A percentile compares a stretch with the other conserved stretches of the same genome.
Conservation (phyloP, 1,140 invertebrate species). For the Bombyx mandarina region DNA sequence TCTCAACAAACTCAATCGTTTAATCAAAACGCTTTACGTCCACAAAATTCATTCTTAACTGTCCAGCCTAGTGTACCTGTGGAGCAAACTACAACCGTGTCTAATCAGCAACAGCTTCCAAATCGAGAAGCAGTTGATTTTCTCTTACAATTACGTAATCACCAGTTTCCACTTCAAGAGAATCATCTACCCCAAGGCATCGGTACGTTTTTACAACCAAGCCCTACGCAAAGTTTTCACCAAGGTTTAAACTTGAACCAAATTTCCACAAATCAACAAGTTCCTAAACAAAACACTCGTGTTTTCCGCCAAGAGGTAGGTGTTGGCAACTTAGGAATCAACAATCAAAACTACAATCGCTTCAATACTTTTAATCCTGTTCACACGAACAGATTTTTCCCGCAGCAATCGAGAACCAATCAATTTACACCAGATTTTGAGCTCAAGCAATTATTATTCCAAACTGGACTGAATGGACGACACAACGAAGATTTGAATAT, state of each 20-base stretch:
- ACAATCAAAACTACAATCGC: conserved; percentile 30
- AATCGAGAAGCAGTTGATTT: conserved; percentile 68
- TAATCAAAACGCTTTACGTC: conserved; percentile 32
- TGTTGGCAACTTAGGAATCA: conserved; percentile 73
- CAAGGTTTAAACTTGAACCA: conserved; percentile 43
- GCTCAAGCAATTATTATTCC: conserved; percentile 75
- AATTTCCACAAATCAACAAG: conserved; percentile 25
- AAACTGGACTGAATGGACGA: conserved; percentile 74
- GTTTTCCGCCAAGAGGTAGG: conserved; percentile 63
- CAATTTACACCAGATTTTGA: conserved; percentile 70
- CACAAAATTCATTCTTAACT: conserved; percentile 50
- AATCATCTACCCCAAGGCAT: conserved; percentile 69
- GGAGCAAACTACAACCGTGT: conserved; percentile 35
- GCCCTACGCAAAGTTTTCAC: conserved; percentile 25
- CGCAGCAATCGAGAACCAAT: conserved; percentile 30
- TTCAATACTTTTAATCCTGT: conserved; percentile 44
- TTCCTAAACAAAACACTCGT: conserved; percentile 46
- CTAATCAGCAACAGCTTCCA: conserved; percentile 56
- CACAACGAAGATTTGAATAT: conserved; percentile 82
- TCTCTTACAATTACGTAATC: conserved; percentile 51
- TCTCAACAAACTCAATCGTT: conserved; percentile 39
- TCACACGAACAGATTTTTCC: conserved; percentile 40
- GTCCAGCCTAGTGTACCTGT: conserved; percentile 69
- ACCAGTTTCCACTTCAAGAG: conserved; percentile 56
- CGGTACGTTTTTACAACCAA: conserved; percentile 50